These are phyloP conservation scores for Tolypeutes matacus DNA, from an alignment of 2,797 vertebrate genomes.

Conservation along the genomic window DNA sequence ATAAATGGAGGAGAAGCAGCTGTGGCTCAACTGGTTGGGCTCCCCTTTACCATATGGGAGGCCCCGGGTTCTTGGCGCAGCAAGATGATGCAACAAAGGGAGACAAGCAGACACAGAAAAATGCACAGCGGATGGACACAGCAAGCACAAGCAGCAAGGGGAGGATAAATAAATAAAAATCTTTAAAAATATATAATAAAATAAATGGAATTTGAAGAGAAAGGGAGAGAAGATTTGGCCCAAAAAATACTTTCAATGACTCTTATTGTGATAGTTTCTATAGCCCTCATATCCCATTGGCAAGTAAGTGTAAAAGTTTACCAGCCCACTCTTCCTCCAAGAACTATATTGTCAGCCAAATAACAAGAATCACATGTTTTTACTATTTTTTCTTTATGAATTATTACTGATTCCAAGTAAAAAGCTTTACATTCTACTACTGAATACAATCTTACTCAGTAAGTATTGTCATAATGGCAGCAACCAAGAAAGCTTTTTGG, in stretches of 20 bases:
- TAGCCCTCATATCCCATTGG: background rate
- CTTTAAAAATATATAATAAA: background rate
- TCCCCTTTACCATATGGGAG: too few relatives aligned
- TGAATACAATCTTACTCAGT: background rate
- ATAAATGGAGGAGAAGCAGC: background rate
- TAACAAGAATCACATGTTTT: constrained; percentile 43
- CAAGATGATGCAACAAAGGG: too few relatives aligned
- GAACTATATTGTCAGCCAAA: background rate
- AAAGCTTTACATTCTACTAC: background rate
- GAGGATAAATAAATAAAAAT: too few relatives aligned
- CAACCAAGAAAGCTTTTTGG: constrained; percentile 29
- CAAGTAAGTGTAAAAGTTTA: constrained; percentile 43
- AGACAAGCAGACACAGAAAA: too few relatives aligned
- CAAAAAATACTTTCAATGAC: background rate
- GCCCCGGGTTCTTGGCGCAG: too few relatives aligned
- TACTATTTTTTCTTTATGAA: background rate
- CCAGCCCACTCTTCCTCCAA: background rate
- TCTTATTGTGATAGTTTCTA: background rate
- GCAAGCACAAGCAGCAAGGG: too few relatives aligned
- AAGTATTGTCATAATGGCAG: constrained; percentile 1
- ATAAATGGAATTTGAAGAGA: constrained; percentile 16
- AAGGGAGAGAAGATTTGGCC: background rate
- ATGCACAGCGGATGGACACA: too few relatives aligned
- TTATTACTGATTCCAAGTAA: constrained; percentile 8
- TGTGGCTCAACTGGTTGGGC: too few relatives aligned